Conservation (phyloP, 2,797 vertebrate genomes). For the Chloroceryle inda region DNA sequence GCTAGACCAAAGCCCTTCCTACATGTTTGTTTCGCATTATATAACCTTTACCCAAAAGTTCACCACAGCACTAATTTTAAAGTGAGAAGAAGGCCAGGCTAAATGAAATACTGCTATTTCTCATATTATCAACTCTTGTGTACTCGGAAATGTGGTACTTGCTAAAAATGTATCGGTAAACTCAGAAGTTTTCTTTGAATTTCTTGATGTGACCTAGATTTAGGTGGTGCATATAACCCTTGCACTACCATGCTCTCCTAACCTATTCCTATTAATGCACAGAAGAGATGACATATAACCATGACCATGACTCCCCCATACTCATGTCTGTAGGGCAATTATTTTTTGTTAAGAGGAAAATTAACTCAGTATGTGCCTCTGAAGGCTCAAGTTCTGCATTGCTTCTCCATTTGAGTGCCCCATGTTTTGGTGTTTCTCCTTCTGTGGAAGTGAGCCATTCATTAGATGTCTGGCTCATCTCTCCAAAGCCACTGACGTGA, state of each 20-base stretch:
- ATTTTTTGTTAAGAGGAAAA: neutral
- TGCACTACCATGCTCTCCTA: neutral
- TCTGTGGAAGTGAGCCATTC: neutral
- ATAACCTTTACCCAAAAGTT: constrained; percentile 44
- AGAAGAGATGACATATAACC: neutral
- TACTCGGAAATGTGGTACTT: constrained; percentile 32
- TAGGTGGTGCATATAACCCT: neutral
- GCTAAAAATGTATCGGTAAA: constrained; percentile 42
- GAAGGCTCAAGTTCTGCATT: neutral
- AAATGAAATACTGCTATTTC: neutral
- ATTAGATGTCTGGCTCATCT: neutral
- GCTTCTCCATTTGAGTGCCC: neutral
- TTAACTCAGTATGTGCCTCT: neutral
- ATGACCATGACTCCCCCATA: neutral
- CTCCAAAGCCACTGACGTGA: neutral
- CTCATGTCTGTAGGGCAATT: neutral
- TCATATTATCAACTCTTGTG: neutral
- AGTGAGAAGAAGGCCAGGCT: constrained; percentile 10
- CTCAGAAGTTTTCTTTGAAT: constrained; percentile 46
- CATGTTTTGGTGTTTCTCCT: neutral
- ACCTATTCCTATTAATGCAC: neutral
- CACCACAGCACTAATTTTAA: neutral
- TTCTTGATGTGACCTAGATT: constrained; percentile 43
- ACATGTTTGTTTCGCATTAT: neutral
- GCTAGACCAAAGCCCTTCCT: constrained; percentile 1